Evolutionary conservation across 2,113 vertebrate species (phyloP).

Genomic region (Monopterus albus): DNA sequence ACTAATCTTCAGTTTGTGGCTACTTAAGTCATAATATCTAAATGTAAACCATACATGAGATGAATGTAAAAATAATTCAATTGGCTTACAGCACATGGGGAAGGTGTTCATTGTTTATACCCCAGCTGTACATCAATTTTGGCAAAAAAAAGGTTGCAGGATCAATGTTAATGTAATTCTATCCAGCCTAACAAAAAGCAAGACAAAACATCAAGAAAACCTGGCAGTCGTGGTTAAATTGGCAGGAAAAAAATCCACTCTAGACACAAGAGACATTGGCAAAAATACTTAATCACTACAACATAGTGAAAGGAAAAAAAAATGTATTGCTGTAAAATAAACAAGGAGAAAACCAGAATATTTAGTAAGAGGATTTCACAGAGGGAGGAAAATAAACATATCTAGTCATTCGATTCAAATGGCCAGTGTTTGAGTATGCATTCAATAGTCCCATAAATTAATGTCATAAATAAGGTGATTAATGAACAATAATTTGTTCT

Average conservation of each 20-base stretch:
- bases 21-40: constrained; percentile 47
- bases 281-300: constrained; percentile 67
- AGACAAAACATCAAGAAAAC: constrained; percentile 70
- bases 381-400: constrained; percentile 60
- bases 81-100: constrained; percentile 39
- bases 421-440: constrained; percentile 61
- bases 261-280: constrained; percentile 70
- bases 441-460: constrained; percentile 79
- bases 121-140: constrained; percentile 67
- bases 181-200: constrained; percentile 59
- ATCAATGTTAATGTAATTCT: constrained; percentile 66
- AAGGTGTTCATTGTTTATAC: constrained; percentile 32
- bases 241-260: constrained; percentile 49
- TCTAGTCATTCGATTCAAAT: constrained; percentile 61
- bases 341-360: constrained; percentile 49
- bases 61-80: constrained; percentile 55
- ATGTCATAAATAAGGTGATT: constrained; percentile 78
- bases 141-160: constrained; percentile 73
- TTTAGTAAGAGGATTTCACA: constrained; percentile 60
- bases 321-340: constrained; percentile 72
- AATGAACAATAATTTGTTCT: constrained; percentile 76
- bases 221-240: constrained; percentile 75
- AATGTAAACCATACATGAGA: constrained; percentile 58
- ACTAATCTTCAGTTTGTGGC: constrained; percentile 48
- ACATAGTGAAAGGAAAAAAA: constrained; percentile 54